Conservation (phyloP, 2,113 vertebrate genomes). For the Chloropsis hardwickii region DNA sequence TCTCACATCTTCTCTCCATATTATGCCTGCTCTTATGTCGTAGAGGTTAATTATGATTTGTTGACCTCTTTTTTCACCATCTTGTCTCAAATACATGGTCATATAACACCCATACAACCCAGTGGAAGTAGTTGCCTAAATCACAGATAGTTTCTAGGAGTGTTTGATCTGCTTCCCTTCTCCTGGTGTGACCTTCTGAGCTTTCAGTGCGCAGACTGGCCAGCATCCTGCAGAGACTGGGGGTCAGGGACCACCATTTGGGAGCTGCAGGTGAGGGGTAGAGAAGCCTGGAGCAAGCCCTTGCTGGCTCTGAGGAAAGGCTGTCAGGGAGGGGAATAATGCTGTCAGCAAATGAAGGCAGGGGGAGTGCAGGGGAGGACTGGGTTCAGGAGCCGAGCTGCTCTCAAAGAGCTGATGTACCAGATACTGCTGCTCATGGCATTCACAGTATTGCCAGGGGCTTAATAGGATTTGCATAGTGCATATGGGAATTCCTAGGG, state of each 20-base stretch:
- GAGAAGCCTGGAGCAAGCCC: neutral
- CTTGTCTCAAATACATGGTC: neutral
- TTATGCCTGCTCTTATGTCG: neutral
- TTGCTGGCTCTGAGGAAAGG: neutral
- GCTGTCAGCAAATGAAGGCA: neutral
- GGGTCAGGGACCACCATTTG: neutral
- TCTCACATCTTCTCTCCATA: neutral
- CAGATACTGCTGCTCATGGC: constrained; percentile 2
- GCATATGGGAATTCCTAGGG: constrained; percentile 27
- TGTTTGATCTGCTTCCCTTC: neutral
- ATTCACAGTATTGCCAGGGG: constrained; percentile 28
- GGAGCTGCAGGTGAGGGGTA: neutral
- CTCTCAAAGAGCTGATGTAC: neutral
- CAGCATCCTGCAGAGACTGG: neutral
- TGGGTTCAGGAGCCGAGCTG: neutral
- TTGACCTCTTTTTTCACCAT: neutral
- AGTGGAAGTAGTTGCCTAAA: neutral
- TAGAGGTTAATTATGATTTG: neutral
- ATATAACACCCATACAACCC: neutral
- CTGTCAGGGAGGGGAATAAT: neutral
- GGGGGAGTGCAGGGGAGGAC: neutral
- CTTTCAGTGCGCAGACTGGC: fast-evolving
- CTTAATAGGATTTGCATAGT: constrained; percentile 48
- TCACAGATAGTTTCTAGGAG: neutral
- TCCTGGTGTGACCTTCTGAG: neutral